Evolutionary conservation across 2,797 vertebrate species (phyloP), one percentile per base, ranked within the genome.

Genomic region (Diceros bicornis): DNA sequence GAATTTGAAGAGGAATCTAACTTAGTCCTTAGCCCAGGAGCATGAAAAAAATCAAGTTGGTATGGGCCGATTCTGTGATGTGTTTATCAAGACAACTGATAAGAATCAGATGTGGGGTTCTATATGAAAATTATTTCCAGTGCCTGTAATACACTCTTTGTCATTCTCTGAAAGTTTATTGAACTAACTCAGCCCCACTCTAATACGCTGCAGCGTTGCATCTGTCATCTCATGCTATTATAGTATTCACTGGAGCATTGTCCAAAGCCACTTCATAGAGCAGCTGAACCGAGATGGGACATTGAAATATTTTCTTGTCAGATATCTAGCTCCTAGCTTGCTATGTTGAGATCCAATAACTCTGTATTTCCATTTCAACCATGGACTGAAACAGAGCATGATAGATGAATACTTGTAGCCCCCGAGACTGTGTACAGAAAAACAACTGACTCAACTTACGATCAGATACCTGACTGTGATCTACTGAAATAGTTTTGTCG

Each of bases 281-380:
- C 85, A 96, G 75, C 61, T 68, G 44, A 98, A 97, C 93, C 68
- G 29, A 21, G 18, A 57, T 13, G 72, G 29, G 7, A 89, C 77
- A 94, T 47, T 92, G 44, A 37, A 95, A 95, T n/a, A 25, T 89
- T 94, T 97, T 96, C 13, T 89, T 87, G 29, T 32, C 55, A 74
- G 13, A 10, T 23, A 81, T 75, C n/a, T 52, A 93, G 95, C 62
- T 86, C 69, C 37, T 34, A 59, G 13, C 57, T 96, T 97, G 7
- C 64, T 57, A 44, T 81, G 17, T 21, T 93, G 89, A 94, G 82
- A 97, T 93, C 47, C 8, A 32, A 85, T 68, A 96, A 93, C n/a
- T 57, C 62, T 32, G 61, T n/a, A 79, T 20, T 92, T 95, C 21
- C 85, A 64, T 97, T 98, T 98, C 74, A 92, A 50, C 27, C 61